Evolutionary conservation across 1,140 invertebrate genomes (phyloP).

Genomic region (Magallana gigas): DNA sequence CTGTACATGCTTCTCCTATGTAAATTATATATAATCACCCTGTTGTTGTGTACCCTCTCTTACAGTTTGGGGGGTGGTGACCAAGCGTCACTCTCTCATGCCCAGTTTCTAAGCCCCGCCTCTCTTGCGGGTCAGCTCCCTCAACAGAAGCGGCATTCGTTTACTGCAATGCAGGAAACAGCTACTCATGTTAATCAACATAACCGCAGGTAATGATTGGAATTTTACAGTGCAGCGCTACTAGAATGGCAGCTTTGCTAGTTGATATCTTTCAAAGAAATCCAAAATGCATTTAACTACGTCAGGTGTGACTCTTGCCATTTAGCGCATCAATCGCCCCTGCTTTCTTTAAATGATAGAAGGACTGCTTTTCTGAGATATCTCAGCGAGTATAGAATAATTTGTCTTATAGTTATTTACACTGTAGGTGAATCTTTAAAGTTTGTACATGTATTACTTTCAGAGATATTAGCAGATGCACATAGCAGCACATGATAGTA

Average conservation of each 20-base stretch:
- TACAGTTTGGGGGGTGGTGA: conserved; percentile 12
- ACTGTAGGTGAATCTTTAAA: too few relatives aligned
- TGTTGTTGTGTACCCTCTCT: conserved; percentile 34
- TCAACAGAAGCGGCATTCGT: conserved; percentile 73
- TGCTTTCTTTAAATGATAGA: too few relatives aligned
- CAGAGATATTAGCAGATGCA: too few relatives aligned
- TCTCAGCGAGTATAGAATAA: too few relatives aligned
- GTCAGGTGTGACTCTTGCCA: too few relatives aligned
- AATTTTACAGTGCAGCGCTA: background rate
- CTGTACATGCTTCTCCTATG: background rate
- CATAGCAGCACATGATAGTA: too few relatives aligned
- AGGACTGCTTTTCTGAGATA: too few relatives aligned
- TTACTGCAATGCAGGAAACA: conserved; percentile 62
- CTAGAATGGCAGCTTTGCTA: background rate
- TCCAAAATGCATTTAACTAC: too few relatives aligned
- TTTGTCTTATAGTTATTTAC: too few relatives aligned
- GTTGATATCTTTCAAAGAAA: background rate
- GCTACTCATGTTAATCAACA: conserved; percentile 42
- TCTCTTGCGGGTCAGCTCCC: conserved; percentile 53
- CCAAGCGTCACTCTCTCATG: background rate
- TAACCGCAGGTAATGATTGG: conserved; percentile 60
- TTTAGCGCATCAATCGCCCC: too few relatives aligned
- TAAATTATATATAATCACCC: conserved; percentile 39
- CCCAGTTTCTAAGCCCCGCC: conserved; percentile 33
- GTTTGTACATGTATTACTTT: too few relatives aligned